phyloP scores from a whole-genome alignment of 2,888 invertebrate species.

The Camptogramma bilineatum region DNA sequence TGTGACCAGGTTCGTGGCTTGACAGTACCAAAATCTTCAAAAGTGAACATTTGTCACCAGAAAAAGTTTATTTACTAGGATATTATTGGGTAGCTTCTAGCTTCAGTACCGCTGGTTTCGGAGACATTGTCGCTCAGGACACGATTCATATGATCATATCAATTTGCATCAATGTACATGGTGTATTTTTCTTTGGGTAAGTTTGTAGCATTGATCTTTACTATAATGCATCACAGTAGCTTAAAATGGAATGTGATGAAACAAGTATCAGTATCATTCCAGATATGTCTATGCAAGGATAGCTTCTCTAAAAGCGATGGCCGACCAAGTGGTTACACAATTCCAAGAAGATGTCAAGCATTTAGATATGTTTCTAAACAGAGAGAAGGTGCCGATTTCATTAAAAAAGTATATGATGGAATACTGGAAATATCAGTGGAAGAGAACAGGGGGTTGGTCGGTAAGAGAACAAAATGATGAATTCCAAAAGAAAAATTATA shows the following conservation, averaged over 20 bases:
- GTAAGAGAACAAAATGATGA: conserved; percentile 52
- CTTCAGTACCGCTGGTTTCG: conserved; percentile 80
- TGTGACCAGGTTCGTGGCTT: conserved; percentile 71
- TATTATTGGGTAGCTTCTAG: conserved; percentile 80
- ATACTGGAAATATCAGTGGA: conserved; percentile 83
- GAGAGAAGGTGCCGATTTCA: conserved; percentile 69
- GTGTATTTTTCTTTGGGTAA: conserved; percentile 81
- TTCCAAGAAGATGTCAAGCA: conserved; percentile 79
- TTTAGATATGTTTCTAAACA: conserved; percentile 72
- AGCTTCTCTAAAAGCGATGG: conserved; percentile 78
- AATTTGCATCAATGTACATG: conserved; percentile 74
- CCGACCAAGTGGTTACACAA: conserved; percentile 75
- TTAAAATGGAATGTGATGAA: not conserved
- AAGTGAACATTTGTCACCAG: conserved; percentile 59
- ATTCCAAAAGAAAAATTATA: not conserved
- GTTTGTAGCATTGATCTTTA: conserved; percentile 2
- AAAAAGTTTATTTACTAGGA: conserved; percentile 72
- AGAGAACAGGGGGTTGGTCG: conserved; percentile 81
- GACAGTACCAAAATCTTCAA: conserved; percentile 62
- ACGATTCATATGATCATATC: conserved; percentile 72
- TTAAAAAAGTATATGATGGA: conserved; percentile 71
- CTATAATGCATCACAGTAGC: not conserved
- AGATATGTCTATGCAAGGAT: conserved; percentile 80
- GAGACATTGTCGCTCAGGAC: conserved; percentile 78
- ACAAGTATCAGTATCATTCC: conserved; percentile 29